Conservation (phyloP, 2,113 vertebrate genomes). For the human (Homo sapiens) region GRCh38 chr6:88928001-88928500, state of each 20-base stretch:
- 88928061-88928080: no score
- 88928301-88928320: background rate
- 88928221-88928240: no score
- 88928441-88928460: background rate
- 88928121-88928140: no score
- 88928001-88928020: no score
- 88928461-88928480: background rate
- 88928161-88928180: no score
- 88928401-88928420: background rate
- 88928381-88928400: background rate
- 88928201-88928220: no score
- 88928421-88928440: background rate
- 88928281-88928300: background rate
- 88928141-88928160: no score
- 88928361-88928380: background rate
- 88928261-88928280: background rate
- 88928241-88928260: constrained; percentile 19
- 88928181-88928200: no score
- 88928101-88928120: no score
- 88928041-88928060: no score
- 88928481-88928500: background rate
- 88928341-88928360: background rate
- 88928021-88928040: no score
- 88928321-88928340: background rate
- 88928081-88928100: no score